phyloP scores from a whole-genome alignment of 2,888 invertebrate species.

The Bellardia bayeri region DNA sequence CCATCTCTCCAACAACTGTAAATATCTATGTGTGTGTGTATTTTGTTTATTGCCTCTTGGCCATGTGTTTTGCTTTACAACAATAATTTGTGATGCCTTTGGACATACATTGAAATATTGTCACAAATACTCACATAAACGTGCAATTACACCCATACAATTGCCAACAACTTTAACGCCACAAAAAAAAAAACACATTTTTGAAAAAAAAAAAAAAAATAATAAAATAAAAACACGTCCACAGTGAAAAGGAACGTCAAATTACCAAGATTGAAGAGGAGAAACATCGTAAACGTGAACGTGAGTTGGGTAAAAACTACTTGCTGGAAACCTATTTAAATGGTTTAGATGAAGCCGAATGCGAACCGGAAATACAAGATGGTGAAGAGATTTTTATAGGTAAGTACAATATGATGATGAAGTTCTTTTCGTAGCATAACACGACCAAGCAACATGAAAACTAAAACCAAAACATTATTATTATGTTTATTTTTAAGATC shows the following conservation, averaged over 20 bases:
- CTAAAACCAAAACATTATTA: conserved; percentile 8
- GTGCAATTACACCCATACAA: conserved; percentile 13
- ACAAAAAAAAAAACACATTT: neutral
- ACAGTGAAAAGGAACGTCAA: conserved; percentile 90
- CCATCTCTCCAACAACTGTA: neutral
- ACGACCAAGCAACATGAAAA: neutral
- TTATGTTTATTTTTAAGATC: conserved; percentile 5
- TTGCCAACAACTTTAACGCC: neutral
- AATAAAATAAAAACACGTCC: conserved; percentile 56
- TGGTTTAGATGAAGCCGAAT: conserved; percentile 85
- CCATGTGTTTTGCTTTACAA: conserved; percentile 63
- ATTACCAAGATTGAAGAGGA: conserved; percentile 92
- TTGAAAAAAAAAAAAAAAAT: conserved; percentile 9
- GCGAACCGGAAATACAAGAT: conserved; percentile 69
- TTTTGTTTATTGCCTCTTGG: conserved; percentile 38
- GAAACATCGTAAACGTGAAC: conserved; percentile 89
- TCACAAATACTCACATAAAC: neutral
- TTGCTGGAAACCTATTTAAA: conserved; percentile 90
- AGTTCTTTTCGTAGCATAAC: conserved; percentile 9
- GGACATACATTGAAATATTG: conserved; percentile 34
- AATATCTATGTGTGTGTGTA: conserved; percentile 19
- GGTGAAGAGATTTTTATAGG: conserved; percentile 76
- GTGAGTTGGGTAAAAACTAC: conserved; percentile 92
- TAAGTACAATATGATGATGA: conserved; percentile 60
- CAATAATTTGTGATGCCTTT: conserved; percentile 66